Base-by-base conservation (phyloP, 2,888 invertebrate genomes). In the Plagodis pulveraria region DNA sequence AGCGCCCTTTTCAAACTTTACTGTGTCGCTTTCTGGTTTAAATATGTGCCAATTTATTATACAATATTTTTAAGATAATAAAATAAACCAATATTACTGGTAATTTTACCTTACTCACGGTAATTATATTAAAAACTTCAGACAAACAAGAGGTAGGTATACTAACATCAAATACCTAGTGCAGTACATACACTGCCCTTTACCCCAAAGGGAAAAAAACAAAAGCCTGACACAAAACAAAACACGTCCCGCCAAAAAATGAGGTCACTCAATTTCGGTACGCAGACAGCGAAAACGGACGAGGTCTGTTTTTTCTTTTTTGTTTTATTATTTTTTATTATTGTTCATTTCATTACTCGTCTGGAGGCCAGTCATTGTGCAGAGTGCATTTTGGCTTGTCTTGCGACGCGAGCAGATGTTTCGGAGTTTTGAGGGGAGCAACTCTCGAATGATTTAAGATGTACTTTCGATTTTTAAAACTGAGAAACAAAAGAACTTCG, bases 211-310 rank as follows among this genome's bases (percentile, higher is more conserved):
- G 5, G 9, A 5, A 5, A 62, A 53, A 60, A 69, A 65, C 65
- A 65, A 49, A 50, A 54, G 63, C 48, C 60, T 60, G 62, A 51
- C 63, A 62, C 58, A 69, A 58, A 56, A 56, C 62, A 66, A 60
- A 62, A 44, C 62, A 40, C 55, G 51, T 61, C 66, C 54, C 58
- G 60, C 64, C 61, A 63, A 74, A 67, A 82, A 86, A 83, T 83
- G 83, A 78, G 87, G 87, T 84, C 86, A 84, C 73, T 75, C 82
- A 81, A 83, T 83, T 84, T 83, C 67, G 80, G 79, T 69, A 63
- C 40, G 73, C 67, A 67, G 69, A 65, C 66, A 69, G 58, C 61
- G 51, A 60, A 58, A 63, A 50, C 56, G 62, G 54, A 57, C 63
- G 63, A 44, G 0, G 6, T 42, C 12, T 57, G 51, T 36, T 7